Evolutionary conservation across 2,797 vertebrate genomes (phyloP), one percentile per base, ranked within the genome.

Genomic region (Melanotaenia trifasciata): DNA sequence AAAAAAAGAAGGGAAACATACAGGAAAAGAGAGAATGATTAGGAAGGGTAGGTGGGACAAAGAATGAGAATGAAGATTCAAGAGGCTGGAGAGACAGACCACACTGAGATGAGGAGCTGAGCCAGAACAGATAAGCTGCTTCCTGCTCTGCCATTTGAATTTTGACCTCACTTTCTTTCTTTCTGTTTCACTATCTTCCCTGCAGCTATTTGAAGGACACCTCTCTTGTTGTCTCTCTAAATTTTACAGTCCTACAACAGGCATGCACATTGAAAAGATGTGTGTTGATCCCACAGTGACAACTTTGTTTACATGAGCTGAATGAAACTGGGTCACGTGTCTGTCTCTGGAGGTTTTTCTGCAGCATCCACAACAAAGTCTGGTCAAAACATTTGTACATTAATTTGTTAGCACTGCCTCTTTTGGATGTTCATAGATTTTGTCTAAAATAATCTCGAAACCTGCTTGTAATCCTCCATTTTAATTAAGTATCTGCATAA

Each of bases 61-160:
- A 57, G 67, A 54, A 62, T 4, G 38, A 11, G 38, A 61, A 47
- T 11, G 47, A 67, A 68, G 59, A 80, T 80, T 78, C 7, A 45
- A 61, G 61, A 67, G 74, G 69, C 64, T 78, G 70, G 79, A 56
- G 65, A 72, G 59, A 74, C 54, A 64, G 38, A 67, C 51, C 63
- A 70, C 33, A 10, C 26, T 11, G 66, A 68, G 36, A 60, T 16
- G 36, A 61, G 36, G 64, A 70, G 18, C 38, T 54, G 45, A 56
- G 61, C 56, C 35, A 58, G 56, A 58, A 73, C 68, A 5, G 24
- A 67, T 66, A 66, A 72, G 72, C 79, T 47, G 54, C 45, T 58
- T 38, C 36, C 70, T 58, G 56, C 50, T 76, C 66, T 61, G 22
- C 26, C n/a, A 35, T 81, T 76, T 79, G 38, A 78, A 73, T 75